Evolutionary conservation across 1,140 invertebrate genomes (phyloP).

Genomic region (Brachionus angularis): DNA sequence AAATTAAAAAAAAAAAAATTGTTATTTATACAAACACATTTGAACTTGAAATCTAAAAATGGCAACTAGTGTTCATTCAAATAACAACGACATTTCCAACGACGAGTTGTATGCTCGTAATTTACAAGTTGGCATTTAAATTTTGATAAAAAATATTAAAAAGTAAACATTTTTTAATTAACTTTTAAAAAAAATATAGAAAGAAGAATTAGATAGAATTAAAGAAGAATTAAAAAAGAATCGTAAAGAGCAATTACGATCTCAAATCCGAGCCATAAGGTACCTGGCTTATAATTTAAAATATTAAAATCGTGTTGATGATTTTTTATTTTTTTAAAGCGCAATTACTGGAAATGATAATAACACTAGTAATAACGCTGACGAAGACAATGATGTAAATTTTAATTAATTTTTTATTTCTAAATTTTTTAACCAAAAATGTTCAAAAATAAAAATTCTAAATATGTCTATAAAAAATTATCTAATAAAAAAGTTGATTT

Average conservation of each 20-base stretch:
- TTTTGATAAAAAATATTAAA: background rate
- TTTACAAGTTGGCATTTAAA: slow-evolving; percentile 8
- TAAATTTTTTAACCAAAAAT: too few relatives aligned
- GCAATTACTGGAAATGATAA: background rate
- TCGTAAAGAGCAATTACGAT: background rate
- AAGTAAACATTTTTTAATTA: background rate
- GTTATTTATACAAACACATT: too few relatives aligned
- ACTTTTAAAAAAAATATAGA: background rate
- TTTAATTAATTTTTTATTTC: too few relatives aligned
- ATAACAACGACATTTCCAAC: background rate
- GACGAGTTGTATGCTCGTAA: background rate
- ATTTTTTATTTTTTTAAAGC: background rate
- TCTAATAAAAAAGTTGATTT: too few relatives aligned
- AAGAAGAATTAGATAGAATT: background rate
- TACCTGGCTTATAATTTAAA: background rate
- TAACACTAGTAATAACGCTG: too few relatives aligned
- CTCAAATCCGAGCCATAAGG: background rate
- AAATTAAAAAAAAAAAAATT: background rate
- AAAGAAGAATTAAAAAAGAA: background rate
- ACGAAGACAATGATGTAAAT: slow-evolving; percentile 7
- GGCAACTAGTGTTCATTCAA: background rate
- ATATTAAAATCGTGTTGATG: background rate
- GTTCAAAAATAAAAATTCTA: too few relatives aligned
- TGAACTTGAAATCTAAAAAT: background rate
- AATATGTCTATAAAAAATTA: too few relatives aligned